Evolutionary conservation across 2,113 vertebrate genomes (phyloP).

Genomic region (Monopterus albus): DNA sequence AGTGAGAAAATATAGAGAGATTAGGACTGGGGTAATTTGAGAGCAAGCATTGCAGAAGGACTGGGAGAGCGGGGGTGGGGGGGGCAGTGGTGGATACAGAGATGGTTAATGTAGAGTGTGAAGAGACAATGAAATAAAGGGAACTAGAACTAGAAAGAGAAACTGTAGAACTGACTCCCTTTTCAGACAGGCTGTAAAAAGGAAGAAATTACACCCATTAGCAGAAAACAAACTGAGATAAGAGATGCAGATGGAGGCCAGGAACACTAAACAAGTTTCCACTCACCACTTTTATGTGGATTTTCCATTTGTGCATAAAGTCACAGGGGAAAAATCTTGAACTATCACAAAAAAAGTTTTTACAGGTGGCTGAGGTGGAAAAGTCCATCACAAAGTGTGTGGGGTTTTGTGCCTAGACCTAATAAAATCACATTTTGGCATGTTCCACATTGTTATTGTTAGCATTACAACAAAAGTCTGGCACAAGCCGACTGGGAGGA

Average conservation of each 20-base stretch:
- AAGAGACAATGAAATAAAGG: slow-evolving; percentile 12
- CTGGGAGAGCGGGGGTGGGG: background rate
- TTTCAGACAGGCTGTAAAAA: slow-evolving; percentile 8
- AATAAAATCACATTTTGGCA: no score
- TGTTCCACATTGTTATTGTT: no score
- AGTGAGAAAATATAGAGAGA: slow-evolving; percentile 20
- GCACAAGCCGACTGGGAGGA: no score
- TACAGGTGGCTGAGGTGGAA: no score
- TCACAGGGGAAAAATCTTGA: no score
- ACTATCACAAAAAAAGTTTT: no score
- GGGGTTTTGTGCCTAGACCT: no score
- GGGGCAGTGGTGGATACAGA: slow-evolving; percentile 13
- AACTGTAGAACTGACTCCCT: background rate
- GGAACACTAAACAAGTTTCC: background rate
- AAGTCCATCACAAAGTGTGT: no score
- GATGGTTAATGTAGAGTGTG: slow-evolving; percentile 26
- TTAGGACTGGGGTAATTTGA: slow-evolving; percentile 33
- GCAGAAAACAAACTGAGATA: slow-evolving; percentile 2
- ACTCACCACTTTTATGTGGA: no score
- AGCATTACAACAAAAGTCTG: no score
- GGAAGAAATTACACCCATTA: background rate
- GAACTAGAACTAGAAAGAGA: background rate
- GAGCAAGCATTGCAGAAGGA: slow-evolving; percentile 10
- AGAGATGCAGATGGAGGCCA: slow-evolving; percentile 5
- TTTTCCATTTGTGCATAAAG: no score